Evolutionary conservation across 2,797 vertebrate genomes (phyloP), one percentile per base, ranked within the genome.

Genomic region (Gastrophryne carolinensis): DNA sequence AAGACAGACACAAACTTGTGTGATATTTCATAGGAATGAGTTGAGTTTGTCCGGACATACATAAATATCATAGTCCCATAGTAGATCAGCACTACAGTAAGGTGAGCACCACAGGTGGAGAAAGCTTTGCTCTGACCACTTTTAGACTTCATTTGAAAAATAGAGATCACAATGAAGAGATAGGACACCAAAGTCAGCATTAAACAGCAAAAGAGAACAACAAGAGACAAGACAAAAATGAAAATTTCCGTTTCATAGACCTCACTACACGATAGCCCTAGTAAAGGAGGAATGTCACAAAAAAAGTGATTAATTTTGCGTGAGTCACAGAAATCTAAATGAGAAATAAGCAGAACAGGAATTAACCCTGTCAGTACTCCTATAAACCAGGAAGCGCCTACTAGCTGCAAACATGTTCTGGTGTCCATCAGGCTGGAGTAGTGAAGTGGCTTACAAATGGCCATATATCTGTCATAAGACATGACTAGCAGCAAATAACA

Each of bases 41-140:
- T 82, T 56, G 84, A 80, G 35, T 80, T 76, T 37, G 81, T 83
- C 0, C 32, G 37, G 24, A 82, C 80, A 37, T 81, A 85, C 44
- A 80, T 77, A 26, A 79, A 85, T 60, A 84, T 82, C 53, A 81
- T 79, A 11, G 82, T 83, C 23, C 81, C 81, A 10, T 72, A 82
- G 69, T 83, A 84, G 7, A 78, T 72, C 1, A 78, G 9, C 37
- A 78, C 75, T 24, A 78, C 75, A 12, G 68, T 60, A 34, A 78
- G 68, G 7, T 78, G 75, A 60, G 68, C 52, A 17, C 75, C 75
- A 66, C 75, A 78, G 5, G 75, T 78, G 56, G 75, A 78, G 34
- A 78, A 78, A 5, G 60, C 60, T 57, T 37, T 66, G 15, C n/a
- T 66, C 4, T 44, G 56, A 10, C 39, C 53, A 41, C 49, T 58